phyloP scores from a whole-genome alignment of 2,888 invertebrate species.

The Linnaemya vulpina region DNA sequence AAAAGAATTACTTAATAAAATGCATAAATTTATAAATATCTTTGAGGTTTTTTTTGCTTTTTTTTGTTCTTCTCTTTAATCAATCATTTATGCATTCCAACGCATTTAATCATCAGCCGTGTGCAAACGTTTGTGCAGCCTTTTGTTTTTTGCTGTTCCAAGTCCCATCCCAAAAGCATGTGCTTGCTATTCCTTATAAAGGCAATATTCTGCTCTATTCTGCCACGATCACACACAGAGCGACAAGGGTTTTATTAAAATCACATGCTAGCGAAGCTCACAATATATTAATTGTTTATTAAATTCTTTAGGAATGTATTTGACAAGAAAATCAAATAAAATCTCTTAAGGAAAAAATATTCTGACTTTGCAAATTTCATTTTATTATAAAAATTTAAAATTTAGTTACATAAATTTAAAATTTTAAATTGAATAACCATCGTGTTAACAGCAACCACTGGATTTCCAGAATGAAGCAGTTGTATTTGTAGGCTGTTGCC shows the following conservation, averaged over 20 bases:
- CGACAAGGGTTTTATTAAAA: too few relatives aligned
- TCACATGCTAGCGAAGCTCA: too few relatives aligned
- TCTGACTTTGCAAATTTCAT: too few relatives aligned
- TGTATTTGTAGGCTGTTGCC: constrained; percentile 10
- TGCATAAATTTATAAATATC: constrained; percentile 22
- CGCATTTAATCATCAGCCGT: constrained; percentile 58
- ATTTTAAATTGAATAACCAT: too few relatives aligned
- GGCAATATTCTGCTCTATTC: constrained; percentile 29
- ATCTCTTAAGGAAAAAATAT: too few relatives aligned
- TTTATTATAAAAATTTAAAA: too few relatives aligned
- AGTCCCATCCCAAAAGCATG: constrained; percentile 44
- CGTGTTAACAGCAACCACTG: too few relatives aligned
- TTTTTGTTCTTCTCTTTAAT: constrained; percentile 28
- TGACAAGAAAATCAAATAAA: too few relatives aligned
- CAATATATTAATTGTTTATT: too few relatives aligned
- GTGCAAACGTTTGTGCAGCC: constrained; percentile 32
- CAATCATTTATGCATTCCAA: constrained; percentile 67
- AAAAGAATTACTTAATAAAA: constrained; percentile 37
- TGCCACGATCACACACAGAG: too few relatives aligned
- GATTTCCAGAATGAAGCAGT: constrained; percentile 35
- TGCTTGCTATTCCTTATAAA: constrained; percentile 46
- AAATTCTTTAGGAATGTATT: too few relatives aligned
- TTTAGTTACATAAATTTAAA: too few relatives aligned
- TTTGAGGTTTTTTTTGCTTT: constrained; percentile 20
- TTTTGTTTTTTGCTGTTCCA: constrained; percentile 3